Percentiles rank a stretch among this genome's conserved stretches.
Conservation (phyloP, 2,797 vertebrate species). For the Cyclura pinguis region DNA sequence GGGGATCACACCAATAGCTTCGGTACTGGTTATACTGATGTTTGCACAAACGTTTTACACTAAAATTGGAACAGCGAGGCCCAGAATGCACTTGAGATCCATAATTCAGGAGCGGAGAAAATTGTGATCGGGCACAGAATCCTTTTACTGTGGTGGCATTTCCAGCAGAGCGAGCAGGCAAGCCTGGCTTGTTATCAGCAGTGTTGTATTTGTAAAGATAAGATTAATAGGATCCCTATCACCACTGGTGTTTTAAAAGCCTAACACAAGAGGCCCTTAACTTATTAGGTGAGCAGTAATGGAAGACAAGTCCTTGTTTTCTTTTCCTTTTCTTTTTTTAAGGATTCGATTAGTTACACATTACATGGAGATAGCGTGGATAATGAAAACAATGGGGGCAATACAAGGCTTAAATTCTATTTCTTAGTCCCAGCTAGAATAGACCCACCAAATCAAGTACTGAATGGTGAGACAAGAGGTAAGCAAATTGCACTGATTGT, state of each 20-base stretch:
- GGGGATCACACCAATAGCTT: constrained; percentile 3
- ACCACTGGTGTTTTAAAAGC: neutral
- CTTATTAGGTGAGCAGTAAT: neutral
- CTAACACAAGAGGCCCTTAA: constrained; percentile 14
- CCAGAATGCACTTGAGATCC: constrained; percentile 43
- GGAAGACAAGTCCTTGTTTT: neutral
- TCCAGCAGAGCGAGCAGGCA: neutral
- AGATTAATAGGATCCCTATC: neutral
- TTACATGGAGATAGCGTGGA: neutral
- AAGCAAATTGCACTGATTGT: too few species aligned
- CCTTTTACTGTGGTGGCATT: constrained; percentile 15
- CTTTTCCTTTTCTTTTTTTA: neutral
- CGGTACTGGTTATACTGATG: constrained; percentile 39
- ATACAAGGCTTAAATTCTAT: neutral
- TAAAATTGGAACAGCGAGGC: constrained; percentile 4
- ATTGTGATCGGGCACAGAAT: constrained; percentile 17
- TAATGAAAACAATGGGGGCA: neutral
- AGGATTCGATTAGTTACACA: neutral
- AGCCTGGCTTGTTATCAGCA: neutral
- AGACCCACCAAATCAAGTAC: too few species aligned
- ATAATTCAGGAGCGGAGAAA: constrained; percentile 61
- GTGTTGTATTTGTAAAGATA: constrained; percentile 7
- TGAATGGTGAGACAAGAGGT: too few species aligned
- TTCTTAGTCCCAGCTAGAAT: too few species aligned
- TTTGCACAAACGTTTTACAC: neutral